Percentiles rank a stretch among this genome's conserved stretches.
Conservation (phyloP, 2,888 invertebrate species). For the Andrena bucephala region DNA sequence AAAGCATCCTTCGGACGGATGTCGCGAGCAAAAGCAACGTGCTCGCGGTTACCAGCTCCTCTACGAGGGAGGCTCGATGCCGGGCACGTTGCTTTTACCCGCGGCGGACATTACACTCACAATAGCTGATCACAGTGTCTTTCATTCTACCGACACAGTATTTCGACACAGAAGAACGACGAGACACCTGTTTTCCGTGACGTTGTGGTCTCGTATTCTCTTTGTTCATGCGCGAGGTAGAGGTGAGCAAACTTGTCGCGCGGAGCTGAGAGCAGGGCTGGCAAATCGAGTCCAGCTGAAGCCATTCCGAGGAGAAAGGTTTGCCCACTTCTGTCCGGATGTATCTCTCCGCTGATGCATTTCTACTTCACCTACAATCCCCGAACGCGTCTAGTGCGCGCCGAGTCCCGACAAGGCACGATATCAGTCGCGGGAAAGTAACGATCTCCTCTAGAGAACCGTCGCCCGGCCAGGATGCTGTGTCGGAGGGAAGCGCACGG, state of each 20-base stretch:
- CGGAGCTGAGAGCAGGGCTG: background rate
- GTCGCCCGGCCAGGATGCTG: background rate
- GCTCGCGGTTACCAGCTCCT: background rate
- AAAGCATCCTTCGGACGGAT: background rate
- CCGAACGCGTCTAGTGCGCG: background rate
- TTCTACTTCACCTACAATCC: constrained; percentile 7
- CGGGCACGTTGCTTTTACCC: background rate
- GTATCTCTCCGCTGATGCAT: constrained; percentile 6
- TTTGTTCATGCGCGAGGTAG: constrained; percentile 3
- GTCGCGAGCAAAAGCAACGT: background rate
- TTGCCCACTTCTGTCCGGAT: constrained; percentile 32
- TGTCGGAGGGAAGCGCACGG: background rate
- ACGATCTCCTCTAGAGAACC: background rate
- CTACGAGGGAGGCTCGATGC: background rate
- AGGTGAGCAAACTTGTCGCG: constrained; percentile 17
- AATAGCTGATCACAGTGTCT: constrained; percentile 23
- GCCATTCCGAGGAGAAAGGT: background rate
- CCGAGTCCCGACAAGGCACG: background rate
- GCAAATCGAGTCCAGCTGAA: background rate
- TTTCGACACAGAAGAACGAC: constrained; percentile 14
- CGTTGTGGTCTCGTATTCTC: background rate
- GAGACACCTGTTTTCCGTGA: constrained; percentile 6
- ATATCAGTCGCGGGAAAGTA: background rate
- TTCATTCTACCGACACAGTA: constrained; percentile 8
- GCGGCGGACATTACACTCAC: constrained; percentile 8